phyloP scores from a whole-genome alignment of 1,140 invertebrate species.

The Cecropterus lyciades region DNA sequence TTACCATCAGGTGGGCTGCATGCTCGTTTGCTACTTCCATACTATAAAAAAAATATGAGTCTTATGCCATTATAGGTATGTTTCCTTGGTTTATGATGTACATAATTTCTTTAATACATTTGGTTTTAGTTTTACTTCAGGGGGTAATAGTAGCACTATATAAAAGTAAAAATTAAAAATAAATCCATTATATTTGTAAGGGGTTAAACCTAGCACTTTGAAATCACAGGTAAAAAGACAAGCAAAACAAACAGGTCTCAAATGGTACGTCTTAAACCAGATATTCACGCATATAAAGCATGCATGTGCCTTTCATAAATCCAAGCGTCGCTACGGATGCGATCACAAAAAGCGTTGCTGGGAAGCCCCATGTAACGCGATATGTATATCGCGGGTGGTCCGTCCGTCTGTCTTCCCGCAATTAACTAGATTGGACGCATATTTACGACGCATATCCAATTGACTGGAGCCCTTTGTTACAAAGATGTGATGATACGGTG shows the following conservation, averaged over 20 bases:
- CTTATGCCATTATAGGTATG: too few relatives aligned
- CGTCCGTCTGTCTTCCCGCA: slow-evolving; percentile 42
- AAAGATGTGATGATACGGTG: background rate
- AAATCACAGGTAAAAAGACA: background rate
- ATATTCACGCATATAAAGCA: slow-evolving; percentile 28
- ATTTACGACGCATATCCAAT: slow-evolving; percentile 27
- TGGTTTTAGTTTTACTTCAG: too few relatives aligned
- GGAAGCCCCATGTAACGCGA: slow-evolving; percentile 45
- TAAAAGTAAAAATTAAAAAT: too few relatives aligned
- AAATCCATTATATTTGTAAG: too few relatives aligned
- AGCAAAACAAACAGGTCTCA: background rate
- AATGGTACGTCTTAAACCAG: background rate
- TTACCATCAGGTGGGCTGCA: too few relatives aligned
- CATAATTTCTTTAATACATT: too few relatives aligned
- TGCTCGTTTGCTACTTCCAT: too few relatives aligned
- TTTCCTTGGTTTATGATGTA: too few relatives aligned
- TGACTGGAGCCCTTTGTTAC: slow-evolving; percentile 22
- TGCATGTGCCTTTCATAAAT: slow-evolving; percentile 23
- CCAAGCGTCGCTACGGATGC: slow-evolving; percentile 27
- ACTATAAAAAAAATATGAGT: too few relatives aligned
- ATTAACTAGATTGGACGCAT: slow-evolving; percentile 34
- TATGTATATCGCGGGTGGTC: slow-evolving; percentile 52
- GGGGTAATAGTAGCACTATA: too few relatives aligned
- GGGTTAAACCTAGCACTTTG: background rate
- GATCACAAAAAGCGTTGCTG: slow-evolving; percentile 40